Conservation (phyloP, 1,140 invertebrate genomes). For the Hydropsyche tenuis region DNA sequence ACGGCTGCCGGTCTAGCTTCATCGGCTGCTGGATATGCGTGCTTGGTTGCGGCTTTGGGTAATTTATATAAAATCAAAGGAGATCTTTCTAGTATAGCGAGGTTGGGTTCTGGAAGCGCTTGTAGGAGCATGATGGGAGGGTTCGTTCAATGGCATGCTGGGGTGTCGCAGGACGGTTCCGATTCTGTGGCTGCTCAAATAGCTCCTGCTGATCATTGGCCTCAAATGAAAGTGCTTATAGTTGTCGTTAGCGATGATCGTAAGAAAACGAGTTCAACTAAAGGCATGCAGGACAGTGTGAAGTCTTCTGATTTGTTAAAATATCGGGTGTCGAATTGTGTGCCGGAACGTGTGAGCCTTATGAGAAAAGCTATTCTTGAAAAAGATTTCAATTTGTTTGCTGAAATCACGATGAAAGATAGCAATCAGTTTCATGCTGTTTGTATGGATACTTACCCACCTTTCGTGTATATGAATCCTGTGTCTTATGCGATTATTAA, state of each 20-base stretch:
- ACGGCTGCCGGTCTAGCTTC: conserved; percentile 97
- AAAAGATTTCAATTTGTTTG: conserved; percentile 87
- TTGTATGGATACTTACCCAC: conserved; percentile 94
- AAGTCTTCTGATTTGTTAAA: conserved; percentile 85
- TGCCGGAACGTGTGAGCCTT: conserved; percentile 73
- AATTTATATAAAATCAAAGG: conserved; percentile 78
- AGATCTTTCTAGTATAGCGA: conserved; percentile 84
- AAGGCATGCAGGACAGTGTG: conserved; percentile 87
- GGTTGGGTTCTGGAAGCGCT: conserved; percentile 93
- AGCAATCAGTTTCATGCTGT: conserved; percentile 98
- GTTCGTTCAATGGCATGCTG: conserved; percentile 88
- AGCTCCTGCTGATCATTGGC: conserved; percentile 81
- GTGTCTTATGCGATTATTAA: conserved; percentile 80
- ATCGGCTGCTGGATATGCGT: conserved; percentile 97
- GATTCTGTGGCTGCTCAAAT: conserved; percentile 87
- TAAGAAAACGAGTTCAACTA: conserved; percentile 89
- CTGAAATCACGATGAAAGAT: conserved; percentile 94
- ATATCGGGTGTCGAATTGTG: conserved; percentile 73
- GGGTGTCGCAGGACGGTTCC: conserved; percentile 69
- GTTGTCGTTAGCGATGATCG: conserved; percentile 86
- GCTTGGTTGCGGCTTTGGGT: conserved; percentile 78
- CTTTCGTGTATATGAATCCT: conserved; percentile 91
- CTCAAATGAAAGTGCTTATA: conserved; percentile 82
- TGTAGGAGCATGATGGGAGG: conserved; percentile 96
- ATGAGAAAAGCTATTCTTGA: conserved; percentile 81